Evolutionary conservation across 2,113 vertebrate genomes (phyloP).

Genomic region (Pelodiscus sinensis): DNA sequence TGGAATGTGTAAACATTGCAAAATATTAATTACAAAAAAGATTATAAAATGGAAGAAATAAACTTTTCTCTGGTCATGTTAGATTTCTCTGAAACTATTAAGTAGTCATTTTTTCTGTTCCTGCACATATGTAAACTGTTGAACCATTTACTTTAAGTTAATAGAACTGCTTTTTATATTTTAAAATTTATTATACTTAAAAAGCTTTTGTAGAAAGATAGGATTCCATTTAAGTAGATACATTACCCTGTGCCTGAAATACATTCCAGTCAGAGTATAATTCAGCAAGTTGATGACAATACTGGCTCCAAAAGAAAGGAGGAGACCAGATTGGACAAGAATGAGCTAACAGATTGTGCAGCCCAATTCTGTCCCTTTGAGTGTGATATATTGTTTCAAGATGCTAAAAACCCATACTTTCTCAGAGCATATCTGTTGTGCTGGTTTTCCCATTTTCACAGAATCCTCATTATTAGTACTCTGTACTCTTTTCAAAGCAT

Average conservation of each 20-base stretch:
- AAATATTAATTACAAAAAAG: conserved; percentile 27
- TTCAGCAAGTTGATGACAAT: conserved; percentile 86
- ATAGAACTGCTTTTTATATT: conserved; percentile 77
- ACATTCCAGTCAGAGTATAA: conserved; percentile 87
- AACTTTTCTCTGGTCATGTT: conserved; percentile 37
- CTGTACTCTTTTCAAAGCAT: conserved; percentile 86
- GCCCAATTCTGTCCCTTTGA: conserved; percentile 85
- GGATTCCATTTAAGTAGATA: conserved; percentile 87
- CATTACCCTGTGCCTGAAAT: conserved; percentile 85
- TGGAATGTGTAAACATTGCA: neutral
- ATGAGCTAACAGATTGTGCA: conserved; percentile 88
- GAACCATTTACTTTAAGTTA: conserved; percentile 81
- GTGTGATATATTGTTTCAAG: conserved; percentile 89
- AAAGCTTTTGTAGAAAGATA: conserved; percentile 85
- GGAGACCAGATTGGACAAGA: conserved; percentile 88
- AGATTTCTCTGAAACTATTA: conserved; percentile 59
- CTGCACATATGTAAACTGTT: conserved; percentile 81
- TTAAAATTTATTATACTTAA: conserved; percentile 85
- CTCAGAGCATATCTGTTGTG: conserved; percentile 83
- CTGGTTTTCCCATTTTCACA: conserved; percentile 85
- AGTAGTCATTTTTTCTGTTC: conserved; percentile 63
- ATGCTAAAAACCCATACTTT: conserved; percentile 85
- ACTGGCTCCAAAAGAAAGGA: conserved; percentile 87
- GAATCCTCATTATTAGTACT: conserved; percentile 87
- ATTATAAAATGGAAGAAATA: conserved; percentile 53